Conservation (phyloP, 1,140 invertebrate species). For the Luehdorfia chinensis region DNA sequence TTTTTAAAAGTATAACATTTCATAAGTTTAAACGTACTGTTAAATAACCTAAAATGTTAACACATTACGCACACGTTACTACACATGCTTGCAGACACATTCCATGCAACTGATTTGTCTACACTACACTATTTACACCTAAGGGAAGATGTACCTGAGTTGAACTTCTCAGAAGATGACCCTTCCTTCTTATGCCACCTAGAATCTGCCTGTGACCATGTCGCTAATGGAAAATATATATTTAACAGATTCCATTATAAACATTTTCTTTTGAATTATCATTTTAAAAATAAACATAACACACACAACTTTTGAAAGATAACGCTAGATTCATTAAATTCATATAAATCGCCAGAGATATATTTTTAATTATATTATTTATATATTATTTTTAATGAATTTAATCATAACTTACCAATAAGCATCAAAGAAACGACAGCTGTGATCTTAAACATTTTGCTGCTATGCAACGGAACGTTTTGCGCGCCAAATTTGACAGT, state of each 20-base stretch:
- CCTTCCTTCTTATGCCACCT: conserved; percentile 46
- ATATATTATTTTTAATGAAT: conserved; percentile 2
- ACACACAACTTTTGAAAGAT: not conserved
- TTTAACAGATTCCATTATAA: too few species aligned
- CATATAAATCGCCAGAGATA: too few species aligned
- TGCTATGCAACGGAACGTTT: conserved; percentile 16
- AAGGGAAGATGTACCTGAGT: conserved; percentile 32
- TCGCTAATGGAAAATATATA: conserved; percentile 25
- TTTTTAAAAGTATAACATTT: too few species aligned
- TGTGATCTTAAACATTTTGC: conserved; percentile 52
- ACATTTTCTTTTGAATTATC: conserved; percentile 1
- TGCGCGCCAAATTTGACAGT: conserved; percentile 9
- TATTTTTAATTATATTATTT: too few species aligned
- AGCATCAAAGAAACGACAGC: conserved; percentile 51
- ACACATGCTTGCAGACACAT: too few species aligned
- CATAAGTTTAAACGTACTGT: too few species aligned
- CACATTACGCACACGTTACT: too few species aligned
- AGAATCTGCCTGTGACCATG: conserved; percentile 46
- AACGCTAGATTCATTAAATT: too few species aligned
- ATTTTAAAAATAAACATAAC: not conserved
- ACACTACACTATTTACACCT: not conserved
- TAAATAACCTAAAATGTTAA: too few species aligned
- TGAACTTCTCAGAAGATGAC: conserved; percentile 32
- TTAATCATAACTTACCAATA: conserved; percentile 42
- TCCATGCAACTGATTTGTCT: too few species aligned